Evolutionary conservation across 2,797 vertebrate genomes (phyloP).

Genomic region (Enteromius mattozi): DNA sequence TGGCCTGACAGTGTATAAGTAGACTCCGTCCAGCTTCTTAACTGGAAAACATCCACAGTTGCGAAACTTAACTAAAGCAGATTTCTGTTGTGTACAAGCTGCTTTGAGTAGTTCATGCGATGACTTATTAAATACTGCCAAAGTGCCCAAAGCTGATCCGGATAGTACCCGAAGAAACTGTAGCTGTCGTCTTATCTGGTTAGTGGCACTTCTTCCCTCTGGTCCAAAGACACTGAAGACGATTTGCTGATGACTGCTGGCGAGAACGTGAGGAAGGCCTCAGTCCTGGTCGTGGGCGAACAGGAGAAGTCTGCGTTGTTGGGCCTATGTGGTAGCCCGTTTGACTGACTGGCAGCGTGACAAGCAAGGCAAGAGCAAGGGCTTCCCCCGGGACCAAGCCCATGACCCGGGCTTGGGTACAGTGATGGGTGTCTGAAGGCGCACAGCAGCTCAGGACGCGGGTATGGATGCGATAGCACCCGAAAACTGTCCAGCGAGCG

Average conservation of each 20-base stretch:
- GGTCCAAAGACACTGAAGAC: constrained; percentile 90
- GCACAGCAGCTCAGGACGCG: constrained; percentile 95
- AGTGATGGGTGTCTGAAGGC: constrained; percentile 95
- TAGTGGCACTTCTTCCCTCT: constrained; percentile 96
- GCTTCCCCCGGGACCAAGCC: constrained; percentile 84
- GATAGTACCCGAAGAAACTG: constrained; percentile 1
- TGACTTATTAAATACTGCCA: constrained; percentile 40
- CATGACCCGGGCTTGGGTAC: constrained; percentile 87
- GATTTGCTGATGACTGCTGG: constrained; percentile 96
- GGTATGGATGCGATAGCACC: constrained; percentile 94
- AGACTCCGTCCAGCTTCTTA: constrained; percentile 32
- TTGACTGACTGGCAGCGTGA: constrained; percentile 86
- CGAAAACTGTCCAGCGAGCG: constrained; percentile 95
- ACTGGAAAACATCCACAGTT: constrained; percentile 42
- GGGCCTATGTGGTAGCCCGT: constrained; percentile 84
- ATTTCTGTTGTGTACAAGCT: constrained; percentile 7
- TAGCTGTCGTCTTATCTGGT: constrained; percentile 87
- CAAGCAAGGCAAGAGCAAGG: constrained; percentile 95
- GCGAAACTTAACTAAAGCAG: constrained; percentile 40
- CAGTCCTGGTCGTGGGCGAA: constrained; percentile 91
- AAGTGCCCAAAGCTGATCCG: constrained; percentile 13
- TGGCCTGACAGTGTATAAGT: constrained; percentile 22
- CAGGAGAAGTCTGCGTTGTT: constrained; percentile 91
- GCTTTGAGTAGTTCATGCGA: constrained; percentile 49
- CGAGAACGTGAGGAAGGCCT: constrained; percentile 95